Base-by-base conservation (phyloP, 2,113 vertebrate genomes). In the Patagioenas fasciata region DNA sequence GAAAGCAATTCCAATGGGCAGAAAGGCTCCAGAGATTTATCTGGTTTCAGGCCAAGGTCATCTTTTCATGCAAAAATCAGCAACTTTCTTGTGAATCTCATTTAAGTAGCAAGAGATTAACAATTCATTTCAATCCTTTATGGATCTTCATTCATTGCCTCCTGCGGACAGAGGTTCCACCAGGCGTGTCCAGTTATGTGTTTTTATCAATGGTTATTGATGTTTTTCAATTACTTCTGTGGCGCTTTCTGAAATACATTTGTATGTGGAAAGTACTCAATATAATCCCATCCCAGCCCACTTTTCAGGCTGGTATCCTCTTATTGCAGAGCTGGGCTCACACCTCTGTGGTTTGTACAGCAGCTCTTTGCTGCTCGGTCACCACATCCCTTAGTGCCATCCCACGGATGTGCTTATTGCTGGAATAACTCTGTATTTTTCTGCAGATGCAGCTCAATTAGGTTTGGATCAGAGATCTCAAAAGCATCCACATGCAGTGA, bases 141-240 rank as follows among this genome's bases (percentile, higher is more conserved):
- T 81, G 36, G 95, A 94, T 84, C 86, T 87, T 83, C 86, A 75
- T 42, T 93, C 91, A 26, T 54, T 8, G 20, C 72, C 93, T 97
- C 85, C 89, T 80, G 82, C 11, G 2, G 29, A 61, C 86, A 61
- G 75, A 89, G 67, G 86, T 73, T 96, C 96, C 6, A 0, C 74
- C 94, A 96, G 83, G 93, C 72, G 3, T 87, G 83, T 67, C 94
- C 84, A 84, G 65, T 31, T 90, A 88, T 66, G 79, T 87, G 93
- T 54, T 90, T 80, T 86, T 80, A 96, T 97, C 25, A 66, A 97
- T 96, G 5, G 5, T 96, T 98, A 97, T 95, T 96, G 96, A 98
- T 87, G 80, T 80, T 97, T 97, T 97, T 70, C 96, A 95, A 83
- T 96, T 96, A 89, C 84, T 93, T 67, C 72, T 20, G 38, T 94